These are phyloP conservation scores for Halcyon malimbica DNA, from an alignment of 2,113 vertebrate species.

Conservation along the genomic window DNA sequence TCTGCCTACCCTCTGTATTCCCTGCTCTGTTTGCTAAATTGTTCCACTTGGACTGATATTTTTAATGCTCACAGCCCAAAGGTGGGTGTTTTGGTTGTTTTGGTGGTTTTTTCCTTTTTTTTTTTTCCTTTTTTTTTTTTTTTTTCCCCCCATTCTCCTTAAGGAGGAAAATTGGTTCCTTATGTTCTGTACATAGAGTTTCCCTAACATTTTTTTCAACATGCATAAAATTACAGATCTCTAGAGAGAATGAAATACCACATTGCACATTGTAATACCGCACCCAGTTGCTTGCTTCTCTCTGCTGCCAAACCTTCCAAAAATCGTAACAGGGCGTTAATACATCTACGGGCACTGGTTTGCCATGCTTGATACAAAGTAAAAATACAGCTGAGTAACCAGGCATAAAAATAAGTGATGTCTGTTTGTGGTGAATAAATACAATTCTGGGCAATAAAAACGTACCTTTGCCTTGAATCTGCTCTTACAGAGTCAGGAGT, in stretches of 20 bases:
- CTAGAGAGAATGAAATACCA: constrained; percentile 70
- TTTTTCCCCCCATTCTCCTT: not conserved
- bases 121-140: not conserved
- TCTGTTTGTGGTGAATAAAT: not conserved
- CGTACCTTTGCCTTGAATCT: not conserved
- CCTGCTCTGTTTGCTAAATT: not conserved
- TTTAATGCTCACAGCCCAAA: constrained; percentile 51
- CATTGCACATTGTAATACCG: not conserved
- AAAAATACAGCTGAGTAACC: constrained; percentile 3
- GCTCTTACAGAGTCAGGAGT: not conserved
- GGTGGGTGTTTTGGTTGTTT: not conserved
- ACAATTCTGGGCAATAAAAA: not conserved
- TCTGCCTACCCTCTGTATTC: not conserved
- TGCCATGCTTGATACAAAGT: constrained; percentile 25
- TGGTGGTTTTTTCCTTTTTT: not conserved
- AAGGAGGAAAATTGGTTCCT: constrained; percentile 71
- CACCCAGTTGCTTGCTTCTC: not conserved
- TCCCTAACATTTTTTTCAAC: constrained; percentile 64
- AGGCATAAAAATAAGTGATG: not conserved
- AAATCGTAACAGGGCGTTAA: constrained; percentile 10
- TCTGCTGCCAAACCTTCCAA: constrained; percentile 62
- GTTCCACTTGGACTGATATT: not conserved
- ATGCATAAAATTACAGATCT: constrained; percentile 64
- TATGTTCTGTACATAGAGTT: constrained; percentile 67
- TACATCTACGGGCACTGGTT: not conserved